A percentile compares a stretch with the other conserved stretches of the same genome.
phyloP scores from a whole-genome alignment of 2,797 vertebrate genomes.

The Hemitrygon akajei region DNA sequence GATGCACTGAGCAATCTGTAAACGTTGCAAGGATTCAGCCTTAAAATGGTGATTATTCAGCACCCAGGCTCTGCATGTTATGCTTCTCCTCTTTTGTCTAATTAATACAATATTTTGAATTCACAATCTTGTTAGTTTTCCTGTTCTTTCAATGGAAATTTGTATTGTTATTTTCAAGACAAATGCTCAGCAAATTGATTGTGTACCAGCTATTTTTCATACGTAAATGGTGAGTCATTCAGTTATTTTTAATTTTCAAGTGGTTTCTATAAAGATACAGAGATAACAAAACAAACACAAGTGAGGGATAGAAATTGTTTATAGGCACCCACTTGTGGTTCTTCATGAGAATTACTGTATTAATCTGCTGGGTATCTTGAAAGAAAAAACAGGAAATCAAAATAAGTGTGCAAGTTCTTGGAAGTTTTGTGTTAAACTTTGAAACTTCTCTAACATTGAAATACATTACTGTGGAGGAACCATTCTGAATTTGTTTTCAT shows the following conservation, averaged over 20 bases:
- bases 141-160: neutral
- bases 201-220: neutral
- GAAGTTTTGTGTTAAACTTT: neutral
- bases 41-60: too few species aligned
- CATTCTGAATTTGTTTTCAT: neutral
- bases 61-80: neutral
- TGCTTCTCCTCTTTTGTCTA: neutral
- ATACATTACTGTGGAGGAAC: neutral
- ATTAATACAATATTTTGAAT: neutral
- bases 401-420: neutral
- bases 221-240: neutral
- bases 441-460: neutral
- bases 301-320: neutral
- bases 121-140: too few species aligned
- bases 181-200: neutral
- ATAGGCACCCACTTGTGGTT: neutral
- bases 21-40: too few species aligned
- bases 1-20: too few species aligned
- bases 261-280: neutral
- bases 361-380: neutral
- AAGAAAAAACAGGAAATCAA: neutral
- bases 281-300: neutral
- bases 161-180: neutral
- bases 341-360: neutral
- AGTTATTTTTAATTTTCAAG: neutral